Base-by-base conservation (phyloP, 23 tunicate genomes). In the Ciona savignyi region DNA sequence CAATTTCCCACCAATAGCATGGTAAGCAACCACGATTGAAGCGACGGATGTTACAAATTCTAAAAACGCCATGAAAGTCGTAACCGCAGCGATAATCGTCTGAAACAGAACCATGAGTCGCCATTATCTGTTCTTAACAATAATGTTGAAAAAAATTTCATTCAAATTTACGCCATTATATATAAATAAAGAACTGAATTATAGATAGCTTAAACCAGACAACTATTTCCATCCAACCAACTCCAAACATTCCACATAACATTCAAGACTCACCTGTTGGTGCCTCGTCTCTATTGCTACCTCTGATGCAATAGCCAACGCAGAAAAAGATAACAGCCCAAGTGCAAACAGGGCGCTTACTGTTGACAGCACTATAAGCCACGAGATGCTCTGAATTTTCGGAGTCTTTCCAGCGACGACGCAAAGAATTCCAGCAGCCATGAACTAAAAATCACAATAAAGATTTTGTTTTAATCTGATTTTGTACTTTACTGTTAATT, bases 41-140 rank as follows among this genome's bases (percentile, higher is more conserved):
- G 32, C 27, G 2, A 70, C 9, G 21, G 82, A 68, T 20, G 82
- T 49, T 32, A 71, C 24, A 23, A 70, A n/a, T 77, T 83, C 89
- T 32, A 83, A 27, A 26, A 77, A 27, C 2, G 84, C 35, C 1
- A 67, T 67, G 26, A 56, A 62, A 3, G 81, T 24, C 23, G 81
- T 61, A 33, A 83, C 25, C 32, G 63, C 82, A 9, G 89, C 89
- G 11, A 83, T 32, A 4, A 77, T 70, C 33, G 77, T 4, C 89
- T 83, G 77, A 23, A 70, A 63, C n/a, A n/a, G n/a, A n/a, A n/a
- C n/a, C n/a, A n/a, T n/a, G n/a, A n/a, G n/a, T n/a, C n/a, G n/a
- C n/a, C n/a, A n/a, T n/a, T n/a, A n/a, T n/a, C n/a, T n/a, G n/a
- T n/a, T n/a, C n/a, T n/a, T n/a, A n/a, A n/a, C n/a, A n/a, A n/a